Base-by-base conservation (phyloP, 2,113 vertebrate genomes). In the Tautogolabrus adspersus region DNA sequence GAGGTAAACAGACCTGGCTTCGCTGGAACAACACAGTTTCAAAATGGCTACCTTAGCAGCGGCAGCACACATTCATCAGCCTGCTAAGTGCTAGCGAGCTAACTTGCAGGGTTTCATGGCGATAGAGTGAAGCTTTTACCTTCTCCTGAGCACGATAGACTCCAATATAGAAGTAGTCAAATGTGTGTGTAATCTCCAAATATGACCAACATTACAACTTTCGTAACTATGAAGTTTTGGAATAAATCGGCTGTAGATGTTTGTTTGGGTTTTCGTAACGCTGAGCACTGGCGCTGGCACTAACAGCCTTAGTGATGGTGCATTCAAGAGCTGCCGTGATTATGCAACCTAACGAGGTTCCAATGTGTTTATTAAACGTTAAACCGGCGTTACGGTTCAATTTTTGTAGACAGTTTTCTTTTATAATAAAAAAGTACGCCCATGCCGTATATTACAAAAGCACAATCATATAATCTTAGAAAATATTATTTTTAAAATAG, bases 21-120 rank as follows among this genome's bases (percentile, higher is more conserved):
- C 86, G 88, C 76, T 91, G 79, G 67, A 93, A 93, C 89, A 94
- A 94, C 92, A 94, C 90, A 84, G 90, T 93, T 94, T 93, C 92
- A 95, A 95, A 94, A 95, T 95, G 94, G 94, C 94, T 92, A 90
- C 94, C 90, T 91, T 83, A 92, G 87, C 89, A 88, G 86, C 91
- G 91, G 87, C 89, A 88, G 86, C 91, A 93, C 92, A 92, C 91
- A 91, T 91, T 90, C 83, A 92, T 90, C 89, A 89, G 84, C 82
- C 52, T 77, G 91, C 91, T 92, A 92, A 79, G 40, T 57, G 91
- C 89, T 90, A 90, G 66, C 85, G 56, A 68, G 90, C 89, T 93
- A 93, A 91, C 87, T 91, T 87, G 77, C 70, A 90, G 56, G 79
- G 70, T 88, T 88, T 84, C 65, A 66, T 76, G 77, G 67, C 88